Base-by-base conservation (phyloP, 1,140 invertebrate species). In the Nephotettix cincticeps region DNA sequence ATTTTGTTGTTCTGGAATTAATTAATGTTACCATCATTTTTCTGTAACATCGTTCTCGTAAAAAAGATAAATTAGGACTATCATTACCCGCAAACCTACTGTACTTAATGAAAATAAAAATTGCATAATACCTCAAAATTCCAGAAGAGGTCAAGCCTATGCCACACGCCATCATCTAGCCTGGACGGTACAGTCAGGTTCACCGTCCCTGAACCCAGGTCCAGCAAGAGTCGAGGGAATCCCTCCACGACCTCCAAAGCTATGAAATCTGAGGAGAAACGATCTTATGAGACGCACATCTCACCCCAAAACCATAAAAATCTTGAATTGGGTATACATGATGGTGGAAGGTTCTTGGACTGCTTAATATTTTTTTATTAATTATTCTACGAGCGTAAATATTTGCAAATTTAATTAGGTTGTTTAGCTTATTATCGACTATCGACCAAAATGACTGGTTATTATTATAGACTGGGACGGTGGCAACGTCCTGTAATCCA, bases 121-220 rank as follows among this genome's bases (percentile, higher is more conserved):
- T n/a, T n/a, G n/a, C n/a, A n/a, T n/a, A n/a, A n/a, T 74, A 89
- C 87, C 84, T 96, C 95, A 9, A 92, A 95, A 77, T 94, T 90
- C 92, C 95, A 96, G 79, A 96, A 97, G 69, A 99, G 88, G 81
- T 98, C 96, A 56, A 98, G 84, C 70, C 93, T 85, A 82, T 99
- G 96, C 96, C 96, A 99, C 78, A 94, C 93, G 1, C 95, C 95
- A 80, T 98, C 95, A 79, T 94, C 93, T 45, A 98, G 80, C 75
- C 92, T 91, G 0, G 93, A 92, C 82, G 95, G 92, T 0, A 98
- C 89, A 78, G 90, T 86, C 17, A 98, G 81, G 79, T 96, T 93
- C 71, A 97, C 80, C 0, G 93, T 95, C 56, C 96, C 96, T 0
- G 95, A 95, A 1, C 97, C 97, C 82, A 98, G 97, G 81, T 98